Evolutionary conservation across 2,888 invertebrate genomes (phyloP), one percentile per base, ranked within the genome.

Genomic region (Sylvicola cinctus): DNA sequence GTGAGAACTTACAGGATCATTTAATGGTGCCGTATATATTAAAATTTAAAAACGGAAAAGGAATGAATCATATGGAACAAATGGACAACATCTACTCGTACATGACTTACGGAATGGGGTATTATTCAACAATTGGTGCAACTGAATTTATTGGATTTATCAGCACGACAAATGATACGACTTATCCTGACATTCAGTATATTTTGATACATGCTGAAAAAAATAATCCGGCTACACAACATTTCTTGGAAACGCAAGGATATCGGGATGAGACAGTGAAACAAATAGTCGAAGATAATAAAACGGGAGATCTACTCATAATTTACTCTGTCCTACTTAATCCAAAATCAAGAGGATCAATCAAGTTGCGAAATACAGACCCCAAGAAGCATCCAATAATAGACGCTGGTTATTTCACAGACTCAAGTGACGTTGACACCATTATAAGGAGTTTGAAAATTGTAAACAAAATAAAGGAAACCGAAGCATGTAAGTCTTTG

Each of bases 141-240:
- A 47, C 60, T 2, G 61, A 69, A 36, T 48, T 68, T 1, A 44
- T 65, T 2, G 68, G 64, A 5, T 71, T 71, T 34, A 43, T 70
- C 5, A 68, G 68, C 39, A 61, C 64, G 2, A 57, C 58, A 2
- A 53, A 61, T 32, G 55, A 56, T 15, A 51, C 54, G 3, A 45
- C 50, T 4, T 68, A 67, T 46, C 71, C 73, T 0, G 67, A 74
- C 43, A 48, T 72, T n/a, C 62, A 70, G 46, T n/a, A 8, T 5
- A 5, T 28, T 13, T 6, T 28, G n/a, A 7, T n/a, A 7, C n/a
- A 13, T 28, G 52, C 52, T 3, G 50, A 53, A 0, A 54, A 20
- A 20, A 20, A 20, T 20, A 20, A 8, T 8, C 5, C 4, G 20
- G 8, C 4, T 20, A 6, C 8, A 20, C 4, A 20, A 20, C 20